phyloP scores from a whole-genome alignment of 2,113 vertebrate genomes.

The Peromyscus maniculatus region DNA sequence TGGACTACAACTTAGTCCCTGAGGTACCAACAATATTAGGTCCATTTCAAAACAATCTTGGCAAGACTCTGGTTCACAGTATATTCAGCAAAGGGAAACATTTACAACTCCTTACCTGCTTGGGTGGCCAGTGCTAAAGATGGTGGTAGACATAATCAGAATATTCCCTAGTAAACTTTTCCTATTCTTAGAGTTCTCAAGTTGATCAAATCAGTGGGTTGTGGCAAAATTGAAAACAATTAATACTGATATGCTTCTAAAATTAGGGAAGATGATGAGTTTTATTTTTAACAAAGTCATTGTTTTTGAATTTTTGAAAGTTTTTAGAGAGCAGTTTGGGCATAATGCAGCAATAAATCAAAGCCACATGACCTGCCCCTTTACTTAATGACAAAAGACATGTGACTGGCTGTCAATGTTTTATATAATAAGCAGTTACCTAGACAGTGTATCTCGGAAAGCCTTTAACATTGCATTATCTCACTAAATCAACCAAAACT shows the following conservation, averaged over 20 bases:
- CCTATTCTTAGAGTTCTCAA: background rate
- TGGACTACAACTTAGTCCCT: background rate
- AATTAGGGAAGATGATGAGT: background rate
- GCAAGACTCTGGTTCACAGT: background rate
- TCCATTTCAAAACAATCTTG: constrained; percentile 13
- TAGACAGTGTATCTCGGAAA: background rate
- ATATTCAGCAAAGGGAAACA: background rate
- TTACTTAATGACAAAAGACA: background rate
- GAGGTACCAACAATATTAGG: background rate
- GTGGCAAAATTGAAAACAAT: background rate
- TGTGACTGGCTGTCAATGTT: background rate
- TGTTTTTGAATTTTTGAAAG: background rate
- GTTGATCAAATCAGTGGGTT: background rate
- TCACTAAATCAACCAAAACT: background rate
- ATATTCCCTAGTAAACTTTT: background rate
- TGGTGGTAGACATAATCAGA: accelerated
- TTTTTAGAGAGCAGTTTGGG: background rate
- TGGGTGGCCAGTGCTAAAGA: no score
- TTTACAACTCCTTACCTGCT: background rate
- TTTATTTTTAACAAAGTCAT: background rate
- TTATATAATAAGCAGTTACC: background rate
- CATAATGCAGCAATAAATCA: background rate
- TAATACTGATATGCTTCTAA: background rate
- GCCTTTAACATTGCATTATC: background rate
- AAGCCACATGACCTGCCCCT: background rate